Base-by-base conservation (phyloP, 2,888 invertebrate genomes). In the Pocota personata region DNA sequence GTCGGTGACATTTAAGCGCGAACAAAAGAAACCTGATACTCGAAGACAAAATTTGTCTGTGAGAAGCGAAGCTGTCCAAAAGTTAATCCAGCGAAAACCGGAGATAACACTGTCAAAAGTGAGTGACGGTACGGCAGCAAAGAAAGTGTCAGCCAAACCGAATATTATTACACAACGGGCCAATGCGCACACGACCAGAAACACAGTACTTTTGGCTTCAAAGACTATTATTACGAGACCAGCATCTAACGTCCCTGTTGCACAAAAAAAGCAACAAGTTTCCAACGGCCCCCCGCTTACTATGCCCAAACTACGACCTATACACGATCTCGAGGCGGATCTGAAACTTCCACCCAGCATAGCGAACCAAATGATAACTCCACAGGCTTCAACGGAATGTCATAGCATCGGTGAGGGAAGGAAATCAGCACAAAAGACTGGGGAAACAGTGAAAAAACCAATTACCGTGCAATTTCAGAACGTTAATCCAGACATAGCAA, bases 401-500 rank as follows among this genome's bases (percentile, higher is more conserved):
- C 69, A 84, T 10, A 73, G 16, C 6, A 79, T 83, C 5, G 37
- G 67, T 19, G 52, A 64, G 10, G 40, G 12, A 1, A 12, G 7
- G 3, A 52, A 35, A 10, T 5, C 10, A 0, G 10, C 77, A 1
- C 58, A 32, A 14, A 71, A 27, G 19, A 6, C 27, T 10, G 66
- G 35, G 8, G 50, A 35, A 7, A 0, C 12, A 4, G 10, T 16
- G 7, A 72, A 62, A 1, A 79, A 64, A 24, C 8, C 55, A 5
- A 69, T 84, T n/a, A 84, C 75, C 0, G 75, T 84, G 1, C 75
- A 80, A 14, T 84, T 80, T 19, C 80, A 84, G 19, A 76, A 84
- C 32, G 12, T 84, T 0, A 71, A 8, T 10, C 75, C 84, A 3
- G 80, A 75, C 2, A 0, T 80, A 19, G 80, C 58, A 6, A 84